Base-by-base conservation (phyloP, 2,797 vertebrate species). In the Sebastes hubbsi region DNA sequence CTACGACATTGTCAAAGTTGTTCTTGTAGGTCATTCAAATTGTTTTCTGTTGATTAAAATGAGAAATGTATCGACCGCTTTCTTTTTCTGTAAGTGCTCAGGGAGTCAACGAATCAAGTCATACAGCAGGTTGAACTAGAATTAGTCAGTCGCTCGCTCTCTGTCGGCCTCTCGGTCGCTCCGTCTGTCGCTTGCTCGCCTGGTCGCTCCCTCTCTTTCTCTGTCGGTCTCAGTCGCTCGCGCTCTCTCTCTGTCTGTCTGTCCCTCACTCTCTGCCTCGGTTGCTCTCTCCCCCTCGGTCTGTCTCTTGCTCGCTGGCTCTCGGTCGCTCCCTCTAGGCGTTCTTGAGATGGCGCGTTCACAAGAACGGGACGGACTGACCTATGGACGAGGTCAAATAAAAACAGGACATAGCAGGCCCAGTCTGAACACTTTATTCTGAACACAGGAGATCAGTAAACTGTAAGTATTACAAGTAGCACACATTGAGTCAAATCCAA, bases 401-500 rank as follows among this genome's bases (percentile, higher is more conserved):
- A 67, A 81, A 55, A 42, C n/a, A 13, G 30, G 24, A 82, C 34
- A 75, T 62, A 6, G 2, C 5, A 58, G 11, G 12, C 92, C 78
- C 84, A 91, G 87, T 94, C 89, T 90, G 85, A 95, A 95, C 91
- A 95, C 89, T 96, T 96, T 95, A 96, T 91, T 96, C 89, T 93
- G 87, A 93, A 94, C 91, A 94, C 85, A 92, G 89, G 83, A 93
- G 79, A 90, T 91, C 91, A 91, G 89, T 91, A 88, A 94, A 94
- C 90, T 93, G 92, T 78, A 85, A 83, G 79, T 88, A 89, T 87
- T 75, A 92, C 89, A 92, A 81, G 85, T 79, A 86, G 88, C 87
- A 83, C 81, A 93, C 76, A 87, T 58, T 14, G 78, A 88, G 77
- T 87, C 81, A 77, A 89, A 87, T 81, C 68, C 80, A 78, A 75